Percentiles rank a stretch among this genome's conserved stretches.
Evolutionary conservation across 2,888 invertebrate species (phyloP).

Genomic region (Halocaridina rubra): DNA sequence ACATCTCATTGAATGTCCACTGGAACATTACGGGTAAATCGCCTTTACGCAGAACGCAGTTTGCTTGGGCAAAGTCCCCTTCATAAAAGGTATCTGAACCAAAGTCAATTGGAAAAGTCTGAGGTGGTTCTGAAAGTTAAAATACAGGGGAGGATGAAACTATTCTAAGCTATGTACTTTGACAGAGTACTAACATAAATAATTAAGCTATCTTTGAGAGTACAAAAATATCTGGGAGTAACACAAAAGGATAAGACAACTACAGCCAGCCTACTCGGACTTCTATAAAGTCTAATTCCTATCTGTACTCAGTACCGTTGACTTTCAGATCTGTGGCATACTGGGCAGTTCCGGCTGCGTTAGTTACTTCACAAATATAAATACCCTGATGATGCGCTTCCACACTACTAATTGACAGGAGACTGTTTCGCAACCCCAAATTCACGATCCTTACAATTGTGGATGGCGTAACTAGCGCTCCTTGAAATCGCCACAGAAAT

Average conservation of each 20-base stretch:
- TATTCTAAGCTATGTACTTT: background rate
- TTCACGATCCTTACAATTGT: slow-evolving; percentile 33
- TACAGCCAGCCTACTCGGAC: background rate
- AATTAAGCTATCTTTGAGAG: background rate
- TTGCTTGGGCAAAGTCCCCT: slow-evolving; percentile 67
- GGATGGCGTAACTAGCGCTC: slow-evolving; percentile 67
- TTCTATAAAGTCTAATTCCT: background rate
- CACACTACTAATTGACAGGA: slow-evolving; percentile 40
- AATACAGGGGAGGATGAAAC: background rate
- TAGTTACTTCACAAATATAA: slow-evolving; percentile 80
- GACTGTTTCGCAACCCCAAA: slow-evolving; percentile 36
- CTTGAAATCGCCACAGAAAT: slow-evolving; percentile 71
- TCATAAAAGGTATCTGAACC: slow-evolving; percentile 64
- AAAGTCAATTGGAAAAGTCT: slow-evolving; percentile 74
- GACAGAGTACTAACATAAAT: background rate
- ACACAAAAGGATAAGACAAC: background rate
- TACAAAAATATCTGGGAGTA: background rate
- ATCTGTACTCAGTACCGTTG: slow-evolving; percentile 49
- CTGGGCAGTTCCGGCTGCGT: slow-evolving; percentile 70
- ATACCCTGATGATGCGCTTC: slow-evolving; percentile 48
- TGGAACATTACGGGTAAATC: slow-evolving; percentile 67
- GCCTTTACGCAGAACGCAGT: slow-evolving; percentile 67
- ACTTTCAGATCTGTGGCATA: slow-evolving; percentile 48
- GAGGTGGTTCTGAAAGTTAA: slow-evolving; percentile 74
- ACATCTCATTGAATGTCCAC: slow-evolving; percentile 65